phyloP scores from a whole-genome alignment of 2,113 vertebrate species.

The Seriola quinqueradiata region DNA sequence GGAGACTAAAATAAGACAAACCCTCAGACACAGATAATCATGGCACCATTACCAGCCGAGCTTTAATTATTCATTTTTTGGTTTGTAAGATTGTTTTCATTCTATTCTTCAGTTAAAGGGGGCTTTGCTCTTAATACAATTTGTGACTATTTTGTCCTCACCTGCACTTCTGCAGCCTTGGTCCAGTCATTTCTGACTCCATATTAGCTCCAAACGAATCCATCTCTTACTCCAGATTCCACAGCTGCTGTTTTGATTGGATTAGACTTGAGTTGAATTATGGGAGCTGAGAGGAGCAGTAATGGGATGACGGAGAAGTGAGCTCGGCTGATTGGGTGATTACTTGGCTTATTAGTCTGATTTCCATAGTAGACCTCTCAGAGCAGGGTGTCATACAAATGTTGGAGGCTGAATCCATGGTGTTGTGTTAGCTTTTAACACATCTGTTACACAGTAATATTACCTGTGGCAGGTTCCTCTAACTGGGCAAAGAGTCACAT shows the following conservation, averaged over 20 bases:
- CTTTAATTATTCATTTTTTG: conserved; percentile 22
- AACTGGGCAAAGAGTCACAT: conserved; percentile 2
- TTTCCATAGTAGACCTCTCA: conserved; percentile 51
- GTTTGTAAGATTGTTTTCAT: background rate
- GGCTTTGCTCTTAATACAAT: background rate
- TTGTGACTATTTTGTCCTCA: conserved; percentile 1
- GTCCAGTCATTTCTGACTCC: conserved; percentile 38
- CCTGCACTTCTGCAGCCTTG: background rate
- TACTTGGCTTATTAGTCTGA: conserved; percentile 69
- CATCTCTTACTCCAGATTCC: conserved; percentile 45
- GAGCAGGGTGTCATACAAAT: conserved; percentile 6
- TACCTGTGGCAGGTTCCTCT: background rate
- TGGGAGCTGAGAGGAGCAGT: conserved; percentile 63
- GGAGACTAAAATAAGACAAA: conserved; percentile 40
- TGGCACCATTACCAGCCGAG: conserved; percentile 2
- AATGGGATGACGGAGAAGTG: conserved; percentile 57
- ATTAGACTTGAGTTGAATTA: conserved; percentile 68
- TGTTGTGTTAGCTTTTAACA: background rate
- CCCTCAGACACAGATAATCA: conserved; percentile 29
- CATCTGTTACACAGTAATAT: background rate
- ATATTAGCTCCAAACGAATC: conserved; percentile 53
- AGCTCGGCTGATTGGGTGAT: conserved; percentile 69
- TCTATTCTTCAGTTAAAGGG: background rate
- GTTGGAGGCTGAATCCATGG: background rate
- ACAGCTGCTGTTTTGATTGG: conserved; percentile 70